Conservation (phyloP, 2,888 invertebrate genomes). For the Nomada flava region DNA sequence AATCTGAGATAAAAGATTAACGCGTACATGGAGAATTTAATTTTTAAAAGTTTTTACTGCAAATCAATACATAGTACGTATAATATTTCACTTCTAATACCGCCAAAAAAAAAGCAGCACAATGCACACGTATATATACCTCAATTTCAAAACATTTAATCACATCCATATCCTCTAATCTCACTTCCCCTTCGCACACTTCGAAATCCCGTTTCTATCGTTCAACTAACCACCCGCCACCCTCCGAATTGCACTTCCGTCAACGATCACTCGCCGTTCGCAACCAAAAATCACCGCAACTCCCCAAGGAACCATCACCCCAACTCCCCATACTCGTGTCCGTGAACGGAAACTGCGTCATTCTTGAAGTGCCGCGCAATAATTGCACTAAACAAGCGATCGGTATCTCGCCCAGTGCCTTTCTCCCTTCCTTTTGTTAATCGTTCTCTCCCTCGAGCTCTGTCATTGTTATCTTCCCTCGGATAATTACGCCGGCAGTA, state of each 20-base stretch:
- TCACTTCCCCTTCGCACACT: too few relatives aligned
- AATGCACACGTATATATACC: too few relatives aligned
- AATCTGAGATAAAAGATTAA: too few relatives aligned
- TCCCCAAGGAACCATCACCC: background rate
- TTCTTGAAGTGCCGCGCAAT: slow-evolving; percentile 38
- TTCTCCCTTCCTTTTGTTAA: slow-evolving; percentile 6
- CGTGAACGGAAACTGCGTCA: slow-evolving; percentile 3
- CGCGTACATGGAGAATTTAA: too few relatives aligned
- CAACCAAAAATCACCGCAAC: background rate
- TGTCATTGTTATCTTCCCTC: slow-evolving; percentile 58
- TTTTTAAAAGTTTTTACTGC: too few relatives aligned
- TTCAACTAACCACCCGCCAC: too few relatives aligned
- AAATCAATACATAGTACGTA: too few relatives aligned
- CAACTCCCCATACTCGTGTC: too few relatives aligned
- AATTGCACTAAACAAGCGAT: slow-evolving; percentile 53
- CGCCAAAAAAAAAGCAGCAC: too few relatives aligned
- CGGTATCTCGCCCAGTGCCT: slow-evolving; percentile 36
- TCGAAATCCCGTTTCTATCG: too few relatives aligned
- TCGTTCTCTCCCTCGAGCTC: background rate
- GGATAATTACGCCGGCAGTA: slow-evolving; percentile 52
- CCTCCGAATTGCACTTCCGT: background rate
- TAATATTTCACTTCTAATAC: too few relatives aligned
- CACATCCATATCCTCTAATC: background rate
- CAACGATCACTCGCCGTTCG: background rate
- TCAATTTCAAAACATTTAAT: background rate